A percentile compares a stretch with the other conserved stretches of the same genome.
phyloP scores from a whole-genome alignment of 2,888 invertebrate genomes.

The Antheraea assamensis region DNA sequence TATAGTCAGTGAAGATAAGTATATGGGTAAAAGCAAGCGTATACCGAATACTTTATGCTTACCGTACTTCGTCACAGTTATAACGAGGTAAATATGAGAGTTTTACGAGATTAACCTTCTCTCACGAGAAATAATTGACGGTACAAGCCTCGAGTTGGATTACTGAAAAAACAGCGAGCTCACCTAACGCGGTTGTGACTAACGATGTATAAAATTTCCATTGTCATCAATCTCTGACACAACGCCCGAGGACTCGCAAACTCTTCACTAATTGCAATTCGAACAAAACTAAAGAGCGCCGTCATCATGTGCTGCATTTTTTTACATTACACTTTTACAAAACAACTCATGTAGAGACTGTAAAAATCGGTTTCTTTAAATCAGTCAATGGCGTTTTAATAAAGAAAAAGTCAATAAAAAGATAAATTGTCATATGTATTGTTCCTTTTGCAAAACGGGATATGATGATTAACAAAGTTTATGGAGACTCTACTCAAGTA shows the following conservation, averaged over 20 bases:
- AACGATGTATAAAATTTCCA: conserved; percentile 83
- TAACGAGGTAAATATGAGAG: conserved; percentile 20
- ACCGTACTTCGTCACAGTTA: conserved; percentile 32
- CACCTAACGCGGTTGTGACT: conserved; percentile 77
- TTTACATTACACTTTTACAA: conserved; percentile 64
- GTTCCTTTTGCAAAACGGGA: neutral
- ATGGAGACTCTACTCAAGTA: neutral
- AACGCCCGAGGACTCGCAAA: conserved; percentile 76
- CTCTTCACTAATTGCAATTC: conserved; percentile 82
- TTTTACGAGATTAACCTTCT: conserved; percentile 42
- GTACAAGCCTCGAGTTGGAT: conserved; percentile 63
- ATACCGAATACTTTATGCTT: conserved; percentile 29
- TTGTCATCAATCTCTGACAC: conserved; percentile 82
- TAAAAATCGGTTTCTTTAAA: conserved; percentile 35
- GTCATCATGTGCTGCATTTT: conserved; percentile 75
- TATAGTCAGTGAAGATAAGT: neutral
- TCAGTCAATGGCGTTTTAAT: neutral
- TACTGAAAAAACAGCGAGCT: conserved; percentile 74
- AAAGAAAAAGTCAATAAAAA: neutral
- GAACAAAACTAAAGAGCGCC: conserved; percentile 79
- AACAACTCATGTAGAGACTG: conserved; percentile 55
- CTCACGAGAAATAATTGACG: conserved; percentile 60
- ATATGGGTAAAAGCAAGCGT: neutral
- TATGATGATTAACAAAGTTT: neutral
- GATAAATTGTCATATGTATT: neutral